Evolutionary conservation across 2,797 vertebrate species (phyloP), one percentile per base, ranked within the genome.

Genomic region (Pseudomugil tenellus): DNA sequence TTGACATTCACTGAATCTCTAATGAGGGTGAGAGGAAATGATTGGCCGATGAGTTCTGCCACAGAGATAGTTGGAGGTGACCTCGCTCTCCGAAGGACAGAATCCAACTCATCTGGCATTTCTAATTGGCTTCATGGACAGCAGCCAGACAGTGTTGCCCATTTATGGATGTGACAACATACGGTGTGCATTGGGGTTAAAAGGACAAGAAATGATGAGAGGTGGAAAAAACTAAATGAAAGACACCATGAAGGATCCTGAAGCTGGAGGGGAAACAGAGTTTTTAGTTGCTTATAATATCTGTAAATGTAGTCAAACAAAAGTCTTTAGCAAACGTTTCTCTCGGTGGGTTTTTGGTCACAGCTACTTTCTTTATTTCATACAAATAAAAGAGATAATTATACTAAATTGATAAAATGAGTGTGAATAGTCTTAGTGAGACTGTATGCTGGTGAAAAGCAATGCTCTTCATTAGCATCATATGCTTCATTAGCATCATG

Each of bases 11-110:
- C 74, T 7, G 81, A 89, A 90, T 91, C 87, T 76, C 81, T 90
- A 90, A 92, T 91, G 91, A 91, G 91, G 92, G 90, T 87, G 89
- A 92, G 86, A 76, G 70, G 74, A 89, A 75, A 57, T 80, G 85
- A 92, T 89, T 84, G 82, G 87, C 70, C 54, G 70, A 88, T 87
- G 89, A 92, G 87, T 73, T 81, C 83, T 89, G 85, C 87, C 79
- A 72, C 67, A 34, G 81, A 32, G 74, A 84, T 74, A 76, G 80
- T 85, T 89, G 84, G 52, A 67, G 76, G 79, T 87, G 91, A 93
- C 92, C 91, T 90, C 73, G 8, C 81, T 86, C 89, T 91, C 90
- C 67, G 76, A 86, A 89, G 91, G 88, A 91, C 89, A 72, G 60
- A 58, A 73, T 80, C 57, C 71, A 51, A 75, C 74, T 87, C 83